These are phyloP conservation scores for Carcharodon carcharias DNA, from an alignment of 2,797 vertebrate species.

Conservation along the genomic window DNA sequence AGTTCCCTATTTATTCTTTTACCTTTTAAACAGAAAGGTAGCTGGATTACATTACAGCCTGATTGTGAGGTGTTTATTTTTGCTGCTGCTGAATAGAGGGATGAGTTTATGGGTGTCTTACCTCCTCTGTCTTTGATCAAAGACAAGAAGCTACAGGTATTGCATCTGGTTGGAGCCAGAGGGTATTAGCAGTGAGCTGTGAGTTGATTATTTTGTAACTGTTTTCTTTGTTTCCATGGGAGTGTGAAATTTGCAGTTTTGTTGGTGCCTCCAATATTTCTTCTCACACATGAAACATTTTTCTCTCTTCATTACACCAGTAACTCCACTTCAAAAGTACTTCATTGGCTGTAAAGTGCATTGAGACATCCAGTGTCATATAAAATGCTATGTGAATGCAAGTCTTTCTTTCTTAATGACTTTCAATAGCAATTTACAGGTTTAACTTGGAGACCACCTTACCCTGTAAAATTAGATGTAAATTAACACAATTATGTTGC, in stretches of 20 bases:
- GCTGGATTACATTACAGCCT: neutral
- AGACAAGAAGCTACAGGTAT: slow-evolving; percentile 28
- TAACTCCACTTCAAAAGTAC: neutral
- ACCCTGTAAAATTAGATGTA: neutral
- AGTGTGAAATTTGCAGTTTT: neutral
- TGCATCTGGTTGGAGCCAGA: neutral
- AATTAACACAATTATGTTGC: neutral
- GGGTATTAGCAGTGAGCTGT: neutral
- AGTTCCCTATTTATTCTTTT: neutral
- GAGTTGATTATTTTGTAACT: neutral
- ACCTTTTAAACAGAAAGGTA: neutral
- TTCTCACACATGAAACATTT: neutral
- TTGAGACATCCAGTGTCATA: neutral
- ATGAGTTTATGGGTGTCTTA: neutral
- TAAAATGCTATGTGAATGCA: neutral
- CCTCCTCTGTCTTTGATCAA: neutral
- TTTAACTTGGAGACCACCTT: neutral
- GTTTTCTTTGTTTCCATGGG: neutral
- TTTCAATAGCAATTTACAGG: neutral
- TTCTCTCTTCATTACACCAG: neutral
- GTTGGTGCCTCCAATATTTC: neutral
- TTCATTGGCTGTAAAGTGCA: neutral
- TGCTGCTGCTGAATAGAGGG: neutral
- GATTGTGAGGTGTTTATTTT: neutral
- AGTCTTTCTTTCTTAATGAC: neutral